Base-by-base conservation (phyloP, 1,140 invertebrate species). In the Drosophila takahashii region DNA sequence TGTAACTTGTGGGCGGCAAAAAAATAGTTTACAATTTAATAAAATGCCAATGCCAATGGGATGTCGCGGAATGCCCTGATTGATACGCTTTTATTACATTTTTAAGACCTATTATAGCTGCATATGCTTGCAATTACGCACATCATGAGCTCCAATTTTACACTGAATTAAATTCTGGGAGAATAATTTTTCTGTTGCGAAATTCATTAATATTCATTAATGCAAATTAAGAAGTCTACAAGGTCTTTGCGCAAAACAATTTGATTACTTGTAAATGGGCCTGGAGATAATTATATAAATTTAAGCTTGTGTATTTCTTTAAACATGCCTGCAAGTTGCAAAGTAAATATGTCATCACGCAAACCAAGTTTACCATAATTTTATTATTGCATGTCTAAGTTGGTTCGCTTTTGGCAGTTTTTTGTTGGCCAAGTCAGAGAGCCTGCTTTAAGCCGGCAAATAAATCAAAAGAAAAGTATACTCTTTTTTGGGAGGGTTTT, bases 311-410 rank as follows among this genome's bases (percentile, higher is more conserved):
- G 26, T 32, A 10, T 45, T 52, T 42, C 4, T 50, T 9, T 22
- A 13, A 50, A 16, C 16, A 41, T 48, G 41, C 26, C 65, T 39
- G 15, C n/a, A 37, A 15, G 37, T 58, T 51, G n/a, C 18, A 66
- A 80, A 67, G 59, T 70, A 85, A 75, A 86, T 61, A 78, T 75
- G 77, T 86, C 70, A 86, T 51, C 78, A 81, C 79, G 83, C 65
- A 57, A 79, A 53, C 67, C 18, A 79, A 86, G 65, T 79, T 79
- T 53, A 62, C 74, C 76, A 73, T 81, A 79, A 87, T 87, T 87
- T 81, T 76, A 87, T 79, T 77, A 81, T 87, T 76, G 83, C 83
- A 87, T 87, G 79, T 73, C 78, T 72, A 53, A 67, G 44, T 66
- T 48, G 41, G 54, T 74, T 81, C 57, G 42, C 22, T 22, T 22